These are phyloP conservation scores for Micromussa lordhowensis DNA, from an alignment of 92 coral and sea anemone species.

Conservation along the genomic window DNA sequence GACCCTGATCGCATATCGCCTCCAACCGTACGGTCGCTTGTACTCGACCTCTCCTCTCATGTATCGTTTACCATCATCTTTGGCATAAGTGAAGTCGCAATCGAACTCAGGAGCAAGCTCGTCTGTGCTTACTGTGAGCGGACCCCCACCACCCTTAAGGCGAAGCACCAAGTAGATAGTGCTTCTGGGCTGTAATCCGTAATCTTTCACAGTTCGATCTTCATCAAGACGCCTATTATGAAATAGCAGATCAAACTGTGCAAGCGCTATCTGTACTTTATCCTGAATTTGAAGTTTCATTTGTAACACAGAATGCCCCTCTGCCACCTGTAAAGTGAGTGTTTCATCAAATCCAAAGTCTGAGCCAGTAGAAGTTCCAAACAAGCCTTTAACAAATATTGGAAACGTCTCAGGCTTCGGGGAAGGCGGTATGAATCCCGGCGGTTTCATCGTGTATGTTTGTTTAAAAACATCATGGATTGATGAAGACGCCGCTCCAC, in stretches of 20 bases:
- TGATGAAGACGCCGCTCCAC: constrained; percentile 18
- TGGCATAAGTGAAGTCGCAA: constrained; percentile 54
- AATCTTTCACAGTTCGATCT: too few relatives aligned
- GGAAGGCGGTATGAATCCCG: constrained; percentile 33
- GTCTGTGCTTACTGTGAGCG: background rate
- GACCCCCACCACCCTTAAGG: too few relatives aligned
- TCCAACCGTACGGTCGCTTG: constrained; percentile 84
- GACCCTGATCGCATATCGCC: constrained; percentile 66
- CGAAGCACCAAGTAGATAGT: too few relatives aligned
- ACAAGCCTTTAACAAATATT: constrained; percentile 4
- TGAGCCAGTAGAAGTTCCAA: too few relatives aligned
- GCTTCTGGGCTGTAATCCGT: too few relatives aligned
- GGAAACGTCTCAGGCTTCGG: constrained; percentile 26
- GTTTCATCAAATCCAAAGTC: constrained; percentile 35
- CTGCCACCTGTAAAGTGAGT: constrained; percentile 40
- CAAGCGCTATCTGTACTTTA: too few relatives aligned
- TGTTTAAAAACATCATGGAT: constrained; percentile 57
- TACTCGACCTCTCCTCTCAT: constrained; percentile 67
- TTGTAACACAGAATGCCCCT: too few relatives aligned
- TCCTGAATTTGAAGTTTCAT: too few relatives aligned
- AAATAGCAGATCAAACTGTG: too few relatives aligned
- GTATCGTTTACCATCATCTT: constrained; percentile 71
- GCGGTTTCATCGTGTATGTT: constrained; percentile 51
- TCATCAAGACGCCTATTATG: too few relatives aligned
- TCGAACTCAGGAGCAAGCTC: constrained; percentile 50